phyloP scores from a whole-genome alignment of 2,113 vertebrate species.

The Leucosticte australis region DNA sequence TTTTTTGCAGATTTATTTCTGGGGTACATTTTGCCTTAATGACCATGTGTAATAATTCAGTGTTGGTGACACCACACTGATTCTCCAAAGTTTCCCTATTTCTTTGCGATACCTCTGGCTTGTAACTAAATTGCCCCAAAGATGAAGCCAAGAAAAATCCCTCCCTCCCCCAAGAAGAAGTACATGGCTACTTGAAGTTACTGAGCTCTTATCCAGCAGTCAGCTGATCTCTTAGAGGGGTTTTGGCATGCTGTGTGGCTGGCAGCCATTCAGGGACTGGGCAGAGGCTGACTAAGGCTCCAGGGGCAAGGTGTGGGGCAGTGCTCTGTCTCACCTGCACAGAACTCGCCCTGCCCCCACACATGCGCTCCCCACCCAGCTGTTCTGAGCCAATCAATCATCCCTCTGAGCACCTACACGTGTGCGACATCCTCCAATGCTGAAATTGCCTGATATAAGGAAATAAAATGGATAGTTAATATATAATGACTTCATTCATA shows the following conservation, averaged over 20 bases:
- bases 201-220: neutral
- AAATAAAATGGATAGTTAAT: neutral
- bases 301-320: neutral
- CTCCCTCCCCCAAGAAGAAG: neutral
- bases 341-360: neutral
- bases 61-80: neutral
- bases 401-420: neutral
- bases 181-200: neutral
- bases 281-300: neutral
- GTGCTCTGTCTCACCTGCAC: neutral
- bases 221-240: neutral
- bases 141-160: neutral
- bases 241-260: neutral
- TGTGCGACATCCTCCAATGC: neutral
- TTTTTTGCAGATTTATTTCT: neutral
- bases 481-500: neutral
- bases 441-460: neutral
- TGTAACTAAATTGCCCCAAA: neutral
- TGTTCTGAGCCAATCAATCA: neutral
- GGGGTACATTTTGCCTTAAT: neutral
- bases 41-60: fast-evolving
- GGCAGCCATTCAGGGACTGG: neutral
- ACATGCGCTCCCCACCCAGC: fast-evolving
- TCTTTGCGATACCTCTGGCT: neutral
- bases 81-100: neutral